A percentile compares a stretch with the other conserved stretches of the same genome.
These are phyloP conservation scores for Ennomos fuscantarius DNA, from an alignment of 2,888 invertebrate genomes.

Conservation along the genomic window DNA sequence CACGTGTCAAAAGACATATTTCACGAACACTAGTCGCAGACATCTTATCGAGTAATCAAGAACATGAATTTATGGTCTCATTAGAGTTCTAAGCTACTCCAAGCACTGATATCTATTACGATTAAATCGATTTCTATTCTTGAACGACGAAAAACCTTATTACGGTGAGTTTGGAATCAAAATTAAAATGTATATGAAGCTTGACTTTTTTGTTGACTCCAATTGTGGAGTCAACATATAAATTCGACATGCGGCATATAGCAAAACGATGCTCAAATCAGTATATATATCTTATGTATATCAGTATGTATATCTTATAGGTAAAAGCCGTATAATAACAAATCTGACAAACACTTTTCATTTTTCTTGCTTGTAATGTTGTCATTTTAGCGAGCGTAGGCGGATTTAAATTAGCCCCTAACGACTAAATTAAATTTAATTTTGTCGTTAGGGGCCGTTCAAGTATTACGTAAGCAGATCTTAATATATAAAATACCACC, in stretches of 20 bases:
- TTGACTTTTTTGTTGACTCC: no score
- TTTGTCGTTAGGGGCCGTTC: no score
- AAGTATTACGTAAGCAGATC: no score
- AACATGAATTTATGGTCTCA: conserved; percentile 45
- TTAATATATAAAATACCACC: no score
- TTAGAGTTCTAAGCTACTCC: conserved; percentile 39
- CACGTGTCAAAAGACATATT: not conserved
- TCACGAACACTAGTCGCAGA: conserved; percentile 19
- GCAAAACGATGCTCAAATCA: no score
- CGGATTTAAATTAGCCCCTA: no score
- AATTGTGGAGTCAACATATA: conserved; percentile 19
- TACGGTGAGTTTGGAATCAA: not conserved
- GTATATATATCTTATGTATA: no score
- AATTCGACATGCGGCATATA: conserved; percentile 58
- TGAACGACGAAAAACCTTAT: conserved; percentile 5
- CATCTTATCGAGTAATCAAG: conserved; percentile 31
- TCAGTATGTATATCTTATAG: no score
- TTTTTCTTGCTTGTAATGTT: no score
- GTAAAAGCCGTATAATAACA: conserved; percentile 22
- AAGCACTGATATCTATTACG: conserved; percentile 37
- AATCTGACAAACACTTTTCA: no score
- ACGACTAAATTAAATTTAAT: no score
- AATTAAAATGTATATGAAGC: conserved; percentile 1
- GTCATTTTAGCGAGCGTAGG: no score
- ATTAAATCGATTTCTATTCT: conserved; percentile 27